phyloP scores from a whole-genome alignment of 2,113 vertebrate species.

The Myiozetetes cayanensis region DNA sequence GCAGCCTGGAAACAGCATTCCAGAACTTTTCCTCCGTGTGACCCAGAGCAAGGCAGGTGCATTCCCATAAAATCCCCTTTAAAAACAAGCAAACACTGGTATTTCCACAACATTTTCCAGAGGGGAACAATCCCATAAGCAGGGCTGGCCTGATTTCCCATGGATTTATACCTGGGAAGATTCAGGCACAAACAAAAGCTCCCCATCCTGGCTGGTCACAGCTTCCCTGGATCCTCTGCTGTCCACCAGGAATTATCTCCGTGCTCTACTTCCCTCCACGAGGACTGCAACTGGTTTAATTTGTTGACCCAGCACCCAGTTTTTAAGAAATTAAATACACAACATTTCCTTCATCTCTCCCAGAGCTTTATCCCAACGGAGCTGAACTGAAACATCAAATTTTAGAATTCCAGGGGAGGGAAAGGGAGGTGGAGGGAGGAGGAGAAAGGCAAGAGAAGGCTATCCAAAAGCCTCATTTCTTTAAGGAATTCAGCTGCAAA shows the following conservation, averaged over 20 bases:
- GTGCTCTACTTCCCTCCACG: rapidly evolving
- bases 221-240: background rate
- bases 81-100: background rate
- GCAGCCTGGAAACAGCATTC: background rate
- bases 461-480: background rate
- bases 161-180: background rate
- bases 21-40: background rate
- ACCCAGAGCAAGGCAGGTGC: background rate
- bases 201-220: rapidly evolving
- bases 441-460: rapidly evolving
- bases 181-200: background rate
- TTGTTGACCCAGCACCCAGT: background rate
- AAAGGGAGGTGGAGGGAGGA: too few relatives aligned
- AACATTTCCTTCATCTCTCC: background rate
- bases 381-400: too few relatives aligned
- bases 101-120: background rate
- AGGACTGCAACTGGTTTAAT: too few relatives aligned
- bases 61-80: background rate
- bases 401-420: background rate
- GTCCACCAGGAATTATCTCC: background rate
- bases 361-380: background rate
- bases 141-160: rapidly evolving
- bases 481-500: background rate
- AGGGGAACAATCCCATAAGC: background rate
- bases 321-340: background rate